Conservation (phyloP, 1,140 invertebrate species). For the Atopsyche davidsoni region DNA sequence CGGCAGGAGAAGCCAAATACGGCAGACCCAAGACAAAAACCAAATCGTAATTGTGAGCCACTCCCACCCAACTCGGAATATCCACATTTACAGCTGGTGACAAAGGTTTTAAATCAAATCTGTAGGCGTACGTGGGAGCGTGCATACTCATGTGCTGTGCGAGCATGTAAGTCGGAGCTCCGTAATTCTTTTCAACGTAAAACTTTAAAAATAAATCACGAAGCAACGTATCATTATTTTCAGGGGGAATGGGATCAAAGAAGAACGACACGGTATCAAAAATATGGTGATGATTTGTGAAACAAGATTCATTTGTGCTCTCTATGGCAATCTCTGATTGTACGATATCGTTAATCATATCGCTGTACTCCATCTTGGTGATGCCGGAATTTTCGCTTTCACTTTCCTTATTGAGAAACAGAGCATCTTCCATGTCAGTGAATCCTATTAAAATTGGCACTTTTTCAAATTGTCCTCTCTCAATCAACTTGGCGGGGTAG, state of each 20-base stretch:
- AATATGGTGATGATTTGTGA: constrained; percentile 61
- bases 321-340: constrained; percentile 51
- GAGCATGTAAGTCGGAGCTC: constrained; percentile 59
- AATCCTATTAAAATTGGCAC: constrained; percentile 68
- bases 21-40: constrained; percentile 74
- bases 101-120: constrained; percentile 68
- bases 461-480: constrained; percentile 52
- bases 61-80: constrained; percentile 65
- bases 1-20: constrained; percentile 50
- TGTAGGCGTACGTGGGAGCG: constrained; percentile 58
- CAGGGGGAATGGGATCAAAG: constrained; percentile 59
- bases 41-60: constrained; percentile 72
- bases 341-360: constrained; percentile 55
- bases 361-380: constrained; percentile 51
- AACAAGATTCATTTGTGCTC: constrained; percentile 53
- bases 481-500: constrained; percentile 55
- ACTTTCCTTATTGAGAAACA: constrained; percentile 52
- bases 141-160: constrained; percentile 57
- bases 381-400: constrained; percentile 50
- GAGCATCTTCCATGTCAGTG: constrained; percentile 71
- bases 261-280: constrained; percentile 67
- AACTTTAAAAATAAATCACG: constrained; percentile 59
- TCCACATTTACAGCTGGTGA: constrained; percentile 54
- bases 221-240: constrained; percentile 51
- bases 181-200: constrained; percentile 67